Percentiles rank a stretch among this genome's conserved stretches.
phyloP scores from a whole-genome alignment of 2,113 vertebrate species.

The Antigone vipio region DNA sequence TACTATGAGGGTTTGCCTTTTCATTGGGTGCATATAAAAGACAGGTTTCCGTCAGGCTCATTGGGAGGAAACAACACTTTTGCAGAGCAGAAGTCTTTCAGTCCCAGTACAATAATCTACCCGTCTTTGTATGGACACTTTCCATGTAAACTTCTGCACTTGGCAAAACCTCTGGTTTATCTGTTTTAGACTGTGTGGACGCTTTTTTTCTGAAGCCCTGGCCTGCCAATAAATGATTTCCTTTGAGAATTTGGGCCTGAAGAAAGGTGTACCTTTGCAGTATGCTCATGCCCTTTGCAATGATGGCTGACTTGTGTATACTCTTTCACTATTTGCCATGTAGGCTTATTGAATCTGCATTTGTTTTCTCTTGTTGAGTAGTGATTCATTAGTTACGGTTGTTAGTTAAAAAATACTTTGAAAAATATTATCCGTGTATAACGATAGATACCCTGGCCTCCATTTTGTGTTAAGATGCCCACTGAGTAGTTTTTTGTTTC shows the following conservation, averaged over 20 bases:
- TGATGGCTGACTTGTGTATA: neutral
- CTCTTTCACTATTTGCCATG: neutral
- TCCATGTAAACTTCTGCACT: neutral
- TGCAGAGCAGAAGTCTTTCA: neutral
- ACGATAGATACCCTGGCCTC: neutral
- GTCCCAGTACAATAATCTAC: rapidly evolving
- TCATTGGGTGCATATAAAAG: neutral
- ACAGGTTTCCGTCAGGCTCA: neutral
- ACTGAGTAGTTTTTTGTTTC: neutral
- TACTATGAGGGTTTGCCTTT: neutral
- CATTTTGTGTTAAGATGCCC: neutral
- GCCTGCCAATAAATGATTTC: neutral
- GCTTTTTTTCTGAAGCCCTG: neutral
- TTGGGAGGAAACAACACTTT: neutral
- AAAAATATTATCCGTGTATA: neutral
- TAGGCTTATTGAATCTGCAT: neutral
- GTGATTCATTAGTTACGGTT: neutral
- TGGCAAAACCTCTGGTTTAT: neutral
- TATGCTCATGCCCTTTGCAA: neutral
- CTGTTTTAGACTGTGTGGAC: neutral
- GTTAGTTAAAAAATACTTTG: neutral
- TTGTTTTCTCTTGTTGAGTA: neutral
- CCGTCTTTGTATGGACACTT: neutral
- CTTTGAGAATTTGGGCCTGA: neutral
- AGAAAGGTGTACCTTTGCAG: neutral